Conservation (phyloP, 2,888 invertebrate genomes). For the Busseola fusca region DNA sequence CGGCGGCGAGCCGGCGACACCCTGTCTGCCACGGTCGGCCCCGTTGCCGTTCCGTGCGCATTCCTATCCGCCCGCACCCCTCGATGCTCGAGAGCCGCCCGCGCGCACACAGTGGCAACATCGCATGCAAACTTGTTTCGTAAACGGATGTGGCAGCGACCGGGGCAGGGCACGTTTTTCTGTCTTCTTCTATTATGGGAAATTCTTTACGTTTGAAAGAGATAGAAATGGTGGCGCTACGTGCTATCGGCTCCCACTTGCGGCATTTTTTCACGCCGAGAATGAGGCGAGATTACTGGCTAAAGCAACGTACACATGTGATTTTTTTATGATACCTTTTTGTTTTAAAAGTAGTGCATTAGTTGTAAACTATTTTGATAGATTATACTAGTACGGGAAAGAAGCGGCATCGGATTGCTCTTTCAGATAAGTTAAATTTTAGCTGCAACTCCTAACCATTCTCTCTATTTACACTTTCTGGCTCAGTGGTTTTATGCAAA, state of each 20-base stretch:
- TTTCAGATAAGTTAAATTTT: neutral
- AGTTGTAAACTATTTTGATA: slow-evolving; percentile 1
- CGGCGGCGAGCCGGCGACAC: slow-evolving; percentile 96
- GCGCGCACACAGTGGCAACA: slow-evolving; percentile 88
- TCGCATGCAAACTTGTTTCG: slow-evolving; percentile 91
- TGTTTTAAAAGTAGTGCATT: slow-evolving; percentile 2
- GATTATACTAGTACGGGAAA: neutral
- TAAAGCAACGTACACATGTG: slow-evolving; percentile 82
- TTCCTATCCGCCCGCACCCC: slow-evolving; percentile 87
- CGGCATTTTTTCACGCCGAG: slow-evolving; percentile 91
- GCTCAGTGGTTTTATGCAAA: slow-evolving; percentile 4
- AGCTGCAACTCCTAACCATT: neutral
- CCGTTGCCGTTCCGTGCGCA: slow-evolving; percentile 90
- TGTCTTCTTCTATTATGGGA: slow-evolving; percentile 72
- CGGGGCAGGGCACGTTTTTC: slow-evolving; percentile 82
- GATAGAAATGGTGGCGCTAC: slow-evolving; percentile 87
- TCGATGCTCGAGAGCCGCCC: slow-evolving; percentile 82
- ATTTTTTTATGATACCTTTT: slow-evolving; percentile 31
- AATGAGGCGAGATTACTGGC: slow-evolving; percentile 91
- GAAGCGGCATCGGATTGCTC: neutral
- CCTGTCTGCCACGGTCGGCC: slow-evolving; percentile 96
- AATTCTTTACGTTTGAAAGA: slow-evolving; percentile 67
- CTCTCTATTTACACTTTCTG: neutral
- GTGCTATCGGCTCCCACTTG: slow-evolving; percentile 90
- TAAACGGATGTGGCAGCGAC: slow-evolving; percentile 91